Evolutionary conservation across 2,797 vertebrate species (phyloP).

Genomic region (Enteromius afrohamiltoni): DNA sequence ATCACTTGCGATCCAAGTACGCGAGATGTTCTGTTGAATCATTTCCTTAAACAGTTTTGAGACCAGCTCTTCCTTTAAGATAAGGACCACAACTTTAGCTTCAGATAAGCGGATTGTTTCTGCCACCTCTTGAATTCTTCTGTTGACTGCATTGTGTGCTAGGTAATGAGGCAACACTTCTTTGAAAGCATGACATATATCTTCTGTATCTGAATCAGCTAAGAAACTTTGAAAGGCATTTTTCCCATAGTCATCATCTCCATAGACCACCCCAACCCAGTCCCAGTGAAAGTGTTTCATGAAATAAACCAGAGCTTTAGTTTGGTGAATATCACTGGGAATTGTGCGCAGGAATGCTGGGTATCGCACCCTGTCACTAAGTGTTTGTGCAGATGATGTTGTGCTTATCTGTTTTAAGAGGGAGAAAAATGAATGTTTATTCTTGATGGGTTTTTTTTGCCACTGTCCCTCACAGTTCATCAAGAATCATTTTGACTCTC

Average conservation of each 20-base stretch:
- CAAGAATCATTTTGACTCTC: background rate
- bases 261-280: slow-evolving; percentile 74
- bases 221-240: slow-evolving; percentile 69
- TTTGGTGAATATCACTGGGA: slow-evolving; percentile 73
- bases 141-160: background rate
- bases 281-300: slow-evolving; percentile 68
- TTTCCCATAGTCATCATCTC: slow-evolving; percentile 74
- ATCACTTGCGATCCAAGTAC: slow-evolving; percentile 74
- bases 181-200: slow-evolving; percentile 70
- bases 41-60: slow-evolving; percentile 68
- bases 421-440: too few relatives aligned
- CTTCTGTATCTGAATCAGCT: slow-evolving; percentile 50
- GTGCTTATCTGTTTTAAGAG: slow-evolving; percentile 68
- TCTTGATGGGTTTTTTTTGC: background rate
- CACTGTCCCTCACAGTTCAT: background rate
- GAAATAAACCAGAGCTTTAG: slow-evolving; percentile 66
- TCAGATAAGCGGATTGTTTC: slow-evolving; percentile 61
- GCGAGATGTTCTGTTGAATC: slow-evolving; percentile 65
- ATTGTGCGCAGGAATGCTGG: slow-evolving; percentile 71
- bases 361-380: slow-evolving; percentile 70
- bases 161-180: slow-evolving; percentile 65
- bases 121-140: slow-evolving; percentile 55
- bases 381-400: slow-evolving; percentile 67
- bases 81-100: slow-evolving; percentile 70
- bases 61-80: slow-evolving; percentile 68